A percentile compares a stretch with the other conserved stretches of the same genome.
Evolutionary conservation across 2,888 invertebrate species (phyloP).

Genomic region (Melieria picta): DNA sequence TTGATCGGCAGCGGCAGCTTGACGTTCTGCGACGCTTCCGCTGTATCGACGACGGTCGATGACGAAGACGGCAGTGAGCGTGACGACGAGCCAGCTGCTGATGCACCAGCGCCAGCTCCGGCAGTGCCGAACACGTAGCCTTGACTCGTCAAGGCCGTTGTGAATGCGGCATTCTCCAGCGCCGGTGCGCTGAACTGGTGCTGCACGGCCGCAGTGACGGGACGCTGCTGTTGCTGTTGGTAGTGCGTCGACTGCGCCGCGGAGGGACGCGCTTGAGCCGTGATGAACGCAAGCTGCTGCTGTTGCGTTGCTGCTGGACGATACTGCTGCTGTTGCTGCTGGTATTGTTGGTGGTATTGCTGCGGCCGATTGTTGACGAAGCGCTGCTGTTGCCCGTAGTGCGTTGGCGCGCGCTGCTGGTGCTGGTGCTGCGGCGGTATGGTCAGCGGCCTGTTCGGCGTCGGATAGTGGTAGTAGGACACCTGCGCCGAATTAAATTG

Average conservation of each 20-base stretch:
- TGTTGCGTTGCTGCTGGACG: constrained; percentile 21
- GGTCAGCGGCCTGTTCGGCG: constrained; percentile 40
- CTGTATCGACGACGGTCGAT: constrained; percentile 3
- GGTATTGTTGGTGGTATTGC: constrained; percentile 20
- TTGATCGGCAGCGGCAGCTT: constrained; percentile 58
- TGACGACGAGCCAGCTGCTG: constrained; percentile 5
- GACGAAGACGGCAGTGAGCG: constrained; percentile 8
- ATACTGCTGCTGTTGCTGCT: constrained; percentile 31
- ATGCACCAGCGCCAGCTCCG: neutral
- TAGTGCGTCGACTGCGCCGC: neutral
- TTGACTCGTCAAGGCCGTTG: constrained; percentile 54
- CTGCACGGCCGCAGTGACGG: constrained; percentile 33
- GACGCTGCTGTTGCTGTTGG: constrained; percentile 37
- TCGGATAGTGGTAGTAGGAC: constrained; percentile 54
- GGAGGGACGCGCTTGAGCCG: neutral
- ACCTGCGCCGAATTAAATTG: no score
- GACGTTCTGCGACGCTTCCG: constrained; percentile 51
- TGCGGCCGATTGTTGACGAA: constrained; percentile 27
- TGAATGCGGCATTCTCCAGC: constrained; percentile 58
- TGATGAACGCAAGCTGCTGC: neutral
- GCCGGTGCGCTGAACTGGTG: constrained; percentile 52
- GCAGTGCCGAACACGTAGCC: constrained; percentile 52
- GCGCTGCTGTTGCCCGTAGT: neutral
- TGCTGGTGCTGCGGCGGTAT: constrained; percentile 13
- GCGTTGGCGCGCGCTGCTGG: constrained; percentile 6